phyloP scores from a whole-genome alignment of 30 jellyfish, hydroid and myxozoan genomes.

The Chironex yamaguchii region DNA sequence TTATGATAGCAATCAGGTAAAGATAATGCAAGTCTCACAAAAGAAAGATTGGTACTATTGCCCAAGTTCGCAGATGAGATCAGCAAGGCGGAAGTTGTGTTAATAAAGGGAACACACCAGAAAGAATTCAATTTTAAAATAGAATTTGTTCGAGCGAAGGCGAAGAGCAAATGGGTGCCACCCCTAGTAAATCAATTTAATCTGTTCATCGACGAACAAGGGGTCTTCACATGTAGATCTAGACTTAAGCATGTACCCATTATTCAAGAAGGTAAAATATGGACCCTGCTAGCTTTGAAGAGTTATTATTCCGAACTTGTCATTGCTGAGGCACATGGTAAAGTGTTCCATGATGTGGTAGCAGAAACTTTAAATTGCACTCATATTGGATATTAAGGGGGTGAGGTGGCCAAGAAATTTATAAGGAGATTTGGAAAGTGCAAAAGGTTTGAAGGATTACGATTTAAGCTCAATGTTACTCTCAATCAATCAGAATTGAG shows the following conservation, averaged over 20 bases:
- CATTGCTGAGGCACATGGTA: constrained; percentile 49
- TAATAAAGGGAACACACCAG: constrained; percentile 2
- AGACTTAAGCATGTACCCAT: constrained; percentile 9
- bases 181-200: background rate
- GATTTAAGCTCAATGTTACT: background rate
- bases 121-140: background rate
- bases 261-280: background rate
- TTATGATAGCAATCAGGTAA: too few relatives aligned
- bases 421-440: constrained; percentile 22
- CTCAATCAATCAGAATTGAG: background rate
- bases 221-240: constrained; percentile 2
- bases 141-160: background rate
- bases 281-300: constrained; percentile 9
- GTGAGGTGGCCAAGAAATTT: background rate
- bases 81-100: constrained; percentile 6
- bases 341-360: constrained; percentile 28
- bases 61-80: constrained; percentile 35
- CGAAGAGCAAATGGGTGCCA: background rate
- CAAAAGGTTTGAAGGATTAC: constrained; percentile 16
- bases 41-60: background rate
- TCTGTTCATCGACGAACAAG: constrained; percentile 33
- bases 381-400: constrained; percentile 31
- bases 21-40: too few relatives aligned
- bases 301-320: constrained; percentile 24
- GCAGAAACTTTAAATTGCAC: constrained; percentile 15